These are phyloP conservation scores for Capricornis sumatraensis DNA, from an alignment of 2,113 vertebrate species.

Conservation along the genomic window DNA sequence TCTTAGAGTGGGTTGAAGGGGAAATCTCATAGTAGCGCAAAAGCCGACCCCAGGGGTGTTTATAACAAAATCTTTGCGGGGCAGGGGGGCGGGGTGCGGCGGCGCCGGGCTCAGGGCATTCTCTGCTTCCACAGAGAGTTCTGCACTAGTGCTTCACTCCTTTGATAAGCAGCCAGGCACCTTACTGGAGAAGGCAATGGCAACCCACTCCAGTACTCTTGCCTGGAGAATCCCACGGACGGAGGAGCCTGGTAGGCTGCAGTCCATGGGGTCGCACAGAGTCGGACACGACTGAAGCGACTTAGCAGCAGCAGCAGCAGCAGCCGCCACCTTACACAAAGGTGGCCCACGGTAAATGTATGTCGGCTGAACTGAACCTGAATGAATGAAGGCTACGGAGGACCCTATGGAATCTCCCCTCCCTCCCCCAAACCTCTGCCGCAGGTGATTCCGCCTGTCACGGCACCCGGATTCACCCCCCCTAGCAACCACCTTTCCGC, in stretches of 20 bases:
- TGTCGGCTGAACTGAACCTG: neutral
- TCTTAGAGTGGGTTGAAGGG: neutral
- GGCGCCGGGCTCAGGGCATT: neutral
- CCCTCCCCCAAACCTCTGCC: neutral
- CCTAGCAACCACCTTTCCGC: neutral
- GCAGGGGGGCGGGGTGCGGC: neutral
- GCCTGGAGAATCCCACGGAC: no score
- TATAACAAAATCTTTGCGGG: neutral
- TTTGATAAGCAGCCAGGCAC: neutral
- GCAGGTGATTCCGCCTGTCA: neutral
- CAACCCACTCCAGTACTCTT: no score
- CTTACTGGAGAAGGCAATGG: neutral
- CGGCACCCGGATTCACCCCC: neutral
- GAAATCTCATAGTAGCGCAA: fast-evolving
- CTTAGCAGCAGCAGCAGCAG: no score
- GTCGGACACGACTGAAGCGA: no score
- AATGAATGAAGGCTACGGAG: neutral
- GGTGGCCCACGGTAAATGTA: neutral
- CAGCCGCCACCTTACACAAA: neutral
- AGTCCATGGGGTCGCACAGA: no score
- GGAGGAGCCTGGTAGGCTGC: no score
- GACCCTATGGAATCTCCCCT: neutral
- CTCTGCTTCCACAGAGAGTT: neutral
- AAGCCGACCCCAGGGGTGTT: neutral
- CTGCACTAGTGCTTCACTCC: neutral